A percentile compares a stretch with the other conserved stretches of the same genome.
phyloP scores from a whole-genome alignment of 2,797 vertebrate species.

The Eospalax fontanierii region DNA sequence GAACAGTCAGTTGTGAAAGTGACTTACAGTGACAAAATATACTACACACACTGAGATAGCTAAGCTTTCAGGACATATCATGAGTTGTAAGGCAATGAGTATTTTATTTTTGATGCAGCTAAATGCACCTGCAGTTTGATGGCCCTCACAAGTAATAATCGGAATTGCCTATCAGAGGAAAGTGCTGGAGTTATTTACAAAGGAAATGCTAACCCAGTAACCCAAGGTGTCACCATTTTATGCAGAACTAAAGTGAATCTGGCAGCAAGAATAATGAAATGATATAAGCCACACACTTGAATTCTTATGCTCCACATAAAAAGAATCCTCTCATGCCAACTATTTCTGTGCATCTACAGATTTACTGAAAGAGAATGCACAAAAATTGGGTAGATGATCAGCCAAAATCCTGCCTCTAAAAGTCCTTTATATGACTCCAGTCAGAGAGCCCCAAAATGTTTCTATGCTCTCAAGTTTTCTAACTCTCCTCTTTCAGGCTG shows the following conservation, averaged over 20 bases:
- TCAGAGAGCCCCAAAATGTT: not conserved
- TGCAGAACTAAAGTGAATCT: constrained; percentile 77
- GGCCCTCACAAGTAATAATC: constrained; percentile 84
- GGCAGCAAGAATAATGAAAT: constrained; percentile 72
- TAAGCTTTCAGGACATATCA: constrained; percentile 79
- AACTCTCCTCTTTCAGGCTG: not conserved
- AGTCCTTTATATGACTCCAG: not conserved
- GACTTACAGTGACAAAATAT: constrained; percentile 84
- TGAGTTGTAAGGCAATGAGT: constrained; percentile 67
- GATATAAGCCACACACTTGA: constrained; percentile 68
- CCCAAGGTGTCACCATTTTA: constrained; percentile 71
- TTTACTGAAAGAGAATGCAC: constrained; percentile 18
- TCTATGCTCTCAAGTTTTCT: not conserved
- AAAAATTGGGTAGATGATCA: not conserved
- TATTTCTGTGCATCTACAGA: not conserved
- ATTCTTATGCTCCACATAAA: constrained; percentile 39
- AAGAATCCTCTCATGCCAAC: not conserved
- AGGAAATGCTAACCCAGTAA: constrained; percentile 80
- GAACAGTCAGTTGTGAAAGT: constrained; percentile 82
- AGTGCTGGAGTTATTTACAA: constrained; percentile 78
- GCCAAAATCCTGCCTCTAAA: not conserved
- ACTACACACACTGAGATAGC: constrained; percentile 75
- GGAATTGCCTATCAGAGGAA: constrained; percentile 83
- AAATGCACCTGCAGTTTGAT: constrained; percentile 80
- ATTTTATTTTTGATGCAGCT: constrained; percentile 80